Percentiles rank a stretch among this genome's conserved stretches.
phyloP scores from a whole-genome alignment of 2,113 vertebrate species.

The Leuciscus idus region DNA sequence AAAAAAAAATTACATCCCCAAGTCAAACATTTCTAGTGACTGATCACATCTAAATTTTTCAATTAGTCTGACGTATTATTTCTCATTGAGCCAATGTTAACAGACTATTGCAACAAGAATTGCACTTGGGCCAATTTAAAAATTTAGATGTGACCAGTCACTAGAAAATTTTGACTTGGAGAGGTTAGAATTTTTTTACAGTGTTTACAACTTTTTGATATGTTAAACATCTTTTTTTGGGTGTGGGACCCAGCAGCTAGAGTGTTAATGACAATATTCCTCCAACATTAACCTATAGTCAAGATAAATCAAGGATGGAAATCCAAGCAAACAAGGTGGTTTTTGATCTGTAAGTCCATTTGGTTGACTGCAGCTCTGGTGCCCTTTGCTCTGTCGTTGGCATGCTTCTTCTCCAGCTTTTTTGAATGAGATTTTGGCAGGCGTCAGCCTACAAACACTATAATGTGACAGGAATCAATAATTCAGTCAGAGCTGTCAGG shows the following conservation, averaged over 20 bases:
- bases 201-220: neutral
- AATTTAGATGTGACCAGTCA: too few species aligned
- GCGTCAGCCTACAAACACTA: constrained; percentile 2
- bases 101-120: too few species aligned
- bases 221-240: neutral
- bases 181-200: too few species aligned
- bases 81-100: too few species aligned
- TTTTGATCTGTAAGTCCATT: constrained; percentile 1
- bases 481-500: constrained; percentile 17
- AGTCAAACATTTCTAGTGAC: too few species aligned
- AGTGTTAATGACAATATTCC: neutral
- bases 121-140: too few species aligned
- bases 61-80: too few species aligned
- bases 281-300: neutral
- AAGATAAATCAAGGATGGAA: constrained; percentile 10
- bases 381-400: neutral
- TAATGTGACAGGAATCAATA: constrained; percentile 55
- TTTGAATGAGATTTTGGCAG: constrained; percentile 37
- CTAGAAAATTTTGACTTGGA: too few species aligned
- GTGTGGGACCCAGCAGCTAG: neutral
- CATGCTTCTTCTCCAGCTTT: neutral
- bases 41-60: too few species aligned
- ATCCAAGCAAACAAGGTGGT: neutral
- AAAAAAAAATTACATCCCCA: too few species aligned
- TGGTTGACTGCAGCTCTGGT: neutral